Conservation (phyloP, 2,797 vertebrate species). For the Enteromius argenteus region DNA sequence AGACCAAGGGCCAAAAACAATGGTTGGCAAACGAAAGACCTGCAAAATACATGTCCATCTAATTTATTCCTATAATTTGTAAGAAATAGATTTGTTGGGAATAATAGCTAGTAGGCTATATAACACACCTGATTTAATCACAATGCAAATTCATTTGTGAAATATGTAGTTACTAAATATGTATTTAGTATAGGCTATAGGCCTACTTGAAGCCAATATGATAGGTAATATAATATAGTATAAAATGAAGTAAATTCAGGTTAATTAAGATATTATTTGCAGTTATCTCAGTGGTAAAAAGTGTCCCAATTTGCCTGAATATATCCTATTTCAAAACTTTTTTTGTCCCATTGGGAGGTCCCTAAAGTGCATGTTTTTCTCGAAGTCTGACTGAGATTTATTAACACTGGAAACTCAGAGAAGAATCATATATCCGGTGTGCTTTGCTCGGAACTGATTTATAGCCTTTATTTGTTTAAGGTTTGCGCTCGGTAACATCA, state of each 20-base stretch:
- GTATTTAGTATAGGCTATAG: background rate
- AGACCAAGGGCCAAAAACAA: background rate
- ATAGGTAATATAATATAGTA: background rate
- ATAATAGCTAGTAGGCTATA: background rate
- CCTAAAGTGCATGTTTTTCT: background rate
- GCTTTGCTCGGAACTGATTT: background rate
- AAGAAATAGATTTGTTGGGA: background rate
- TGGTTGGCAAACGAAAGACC: background rate
- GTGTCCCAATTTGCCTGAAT: too few relatives aligned
- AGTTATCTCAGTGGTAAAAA: too few relatives aligned
- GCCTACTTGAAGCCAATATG: background rate
- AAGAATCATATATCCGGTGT: background rate
- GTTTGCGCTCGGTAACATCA: conserved; percentile 36
- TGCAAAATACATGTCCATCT: background rate
- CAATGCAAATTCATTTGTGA: background rate
- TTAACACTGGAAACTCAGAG: background rate
- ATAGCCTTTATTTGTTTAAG: conserved; percentile 6
- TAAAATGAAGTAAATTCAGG: too few relatives aligned
- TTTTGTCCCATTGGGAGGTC: background rate
- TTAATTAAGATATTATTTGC: too few relatives aligned
- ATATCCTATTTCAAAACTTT: background rate
- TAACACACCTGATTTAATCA: background rate
- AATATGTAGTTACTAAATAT: background rate
- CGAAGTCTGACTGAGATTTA: background rate
- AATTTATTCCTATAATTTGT: background rate